A percentile compares a stretch with the other conserved stretches of the same genome.
phyloP scores from a whole-genome alignment of 2,888 invertebrate genomes.

The Dione juno region DNA sequence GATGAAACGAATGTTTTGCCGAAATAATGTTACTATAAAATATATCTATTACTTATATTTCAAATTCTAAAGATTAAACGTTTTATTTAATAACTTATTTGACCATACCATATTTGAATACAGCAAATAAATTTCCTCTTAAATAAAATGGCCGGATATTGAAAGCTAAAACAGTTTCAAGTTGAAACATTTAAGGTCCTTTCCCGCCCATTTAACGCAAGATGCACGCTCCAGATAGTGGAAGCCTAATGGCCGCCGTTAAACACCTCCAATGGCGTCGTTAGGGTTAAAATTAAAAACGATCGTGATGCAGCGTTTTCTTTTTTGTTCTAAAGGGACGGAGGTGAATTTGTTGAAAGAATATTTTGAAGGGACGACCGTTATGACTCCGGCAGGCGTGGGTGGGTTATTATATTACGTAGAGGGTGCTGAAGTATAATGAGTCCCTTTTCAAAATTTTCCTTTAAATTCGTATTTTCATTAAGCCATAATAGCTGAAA shows the following conservation, averaged over 20 bases:
- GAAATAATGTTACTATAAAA: neutral
- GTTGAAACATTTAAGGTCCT: slow-evolving; percentile 50
- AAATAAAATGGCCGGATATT: slow-evolving; percentile 1
- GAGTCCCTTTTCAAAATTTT: slow-evolving; percentile 73
- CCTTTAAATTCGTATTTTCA: slow-evolving; percentile 65
- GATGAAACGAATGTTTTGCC: neutral
- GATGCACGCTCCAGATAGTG: slow-evolving; percentile 62
- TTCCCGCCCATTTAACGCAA: slow-evolving; percentile 68
- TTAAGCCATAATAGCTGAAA: slow-evolving; percentile 56
- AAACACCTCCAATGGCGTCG: slow-evolving; percentile 79
- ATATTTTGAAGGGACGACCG: slow-evolving; percentile 75
- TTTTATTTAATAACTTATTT: too few species aligned
- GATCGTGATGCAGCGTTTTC: slow-evolving; percentile 80
- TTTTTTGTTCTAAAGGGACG: slow-evolving; percentile 75
- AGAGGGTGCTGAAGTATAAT: slow-evolving; percentile 70
- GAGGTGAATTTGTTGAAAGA: slow-evolving; percentile 72
- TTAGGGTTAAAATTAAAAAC: slow-evolving; percentile 81
- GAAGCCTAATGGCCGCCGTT: slow-evolving; percentile 70
- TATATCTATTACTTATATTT: neutral
- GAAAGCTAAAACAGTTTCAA: slow-evolving; percentile 19
- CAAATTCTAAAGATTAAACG: too few species aligned
- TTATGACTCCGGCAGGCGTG: slow-evolving; percentile 67
- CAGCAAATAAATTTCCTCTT: neutral
- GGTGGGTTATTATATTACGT: slow-evolving; percentile 76
- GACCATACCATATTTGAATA: neutral